Evolutionary conservation across 2,113 vertebrate species (phyloP).

Genomic region (Balaenoptera acutorostrata): DNA sequence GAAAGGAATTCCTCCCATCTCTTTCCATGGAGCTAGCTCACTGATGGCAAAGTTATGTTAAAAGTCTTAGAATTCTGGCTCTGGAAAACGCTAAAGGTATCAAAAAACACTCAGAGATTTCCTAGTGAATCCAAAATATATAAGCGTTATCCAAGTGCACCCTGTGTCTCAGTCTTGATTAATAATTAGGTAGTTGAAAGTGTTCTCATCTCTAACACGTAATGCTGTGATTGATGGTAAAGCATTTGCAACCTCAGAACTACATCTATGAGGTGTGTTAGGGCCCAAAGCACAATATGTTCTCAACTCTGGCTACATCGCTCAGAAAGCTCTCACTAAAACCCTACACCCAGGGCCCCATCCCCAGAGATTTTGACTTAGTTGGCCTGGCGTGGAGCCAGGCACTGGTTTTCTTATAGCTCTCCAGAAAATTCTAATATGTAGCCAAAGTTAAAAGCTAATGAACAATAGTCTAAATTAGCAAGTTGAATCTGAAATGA

Average conservation of each 20-base stretch:
- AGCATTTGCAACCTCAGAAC: neutral
- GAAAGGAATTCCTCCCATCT: neutral
- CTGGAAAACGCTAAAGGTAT: neutral
- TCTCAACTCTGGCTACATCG: neutral
- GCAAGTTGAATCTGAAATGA: conserved; percentile 21
- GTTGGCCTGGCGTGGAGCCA: neutral
- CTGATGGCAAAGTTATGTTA: neutral
- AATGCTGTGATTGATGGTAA: neutral
- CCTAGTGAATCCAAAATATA: neutral
- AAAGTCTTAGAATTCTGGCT: neutral
- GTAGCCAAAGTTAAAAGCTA: neutral
- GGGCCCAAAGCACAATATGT: neutral
- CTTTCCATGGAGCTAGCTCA: neutral
- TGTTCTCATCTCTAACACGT: neutral
- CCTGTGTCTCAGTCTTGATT: neutral
- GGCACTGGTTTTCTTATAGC: neutral
- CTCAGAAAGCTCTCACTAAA: neutral
- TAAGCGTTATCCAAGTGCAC: neutral
- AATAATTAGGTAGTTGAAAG: neutral
- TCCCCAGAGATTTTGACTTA: neutral
- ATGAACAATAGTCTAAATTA: conserved; percentile 24
- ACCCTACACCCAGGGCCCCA: neutral
- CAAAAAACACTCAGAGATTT: neutral
- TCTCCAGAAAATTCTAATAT: neutral
- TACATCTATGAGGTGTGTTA: neutral